Evolutionary conservation across 2,797 vertebrate species (phyloP), one percentile per base, ranked within the genome.

Genomic region (Ceyx erithaca): DNA sequence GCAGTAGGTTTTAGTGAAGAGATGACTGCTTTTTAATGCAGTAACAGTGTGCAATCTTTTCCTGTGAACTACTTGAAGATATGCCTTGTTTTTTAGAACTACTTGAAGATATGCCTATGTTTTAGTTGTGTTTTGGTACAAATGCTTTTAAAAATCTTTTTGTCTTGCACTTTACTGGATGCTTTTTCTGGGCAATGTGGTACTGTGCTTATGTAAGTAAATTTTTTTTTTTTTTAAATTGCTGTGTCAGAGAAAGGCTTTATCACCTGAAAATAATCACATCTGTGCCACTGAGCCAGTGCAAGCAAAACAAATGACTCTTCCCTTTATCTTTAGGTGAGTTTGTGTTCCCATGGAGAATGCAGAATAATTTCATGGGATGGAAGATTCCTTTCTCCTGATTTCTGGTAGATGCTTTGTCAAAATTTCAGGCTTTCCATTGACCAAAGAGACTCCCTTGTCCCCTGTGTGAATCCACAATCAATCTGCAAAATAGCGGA

Each of bases 191-290:
- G 43, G 55, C 31, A 51, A 20, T 63, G 68, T 28, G 3, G 52
- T 66, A 37, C 48, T 83, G 48, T 79, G 69, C 88, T 90, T 86
- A 77, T 69, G 49, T 48, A 57, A 73, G 67, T 12, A 52, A 28
- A 35, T 6, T 14, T 37, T 6, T 14, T 40, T 37, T 37, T 37
- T 40, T 40, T 40, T 40, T 40, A 40, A 40, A 40, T 40, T 31
- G 89, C 57, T 40, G 77, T 83, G 40, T 89, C 75, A 71, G 67
- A 76, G 54, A 21, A 37, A 41, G 69, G 71, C 77, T 89, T 96
- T 96, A 93, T 95, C 87, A 93, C 57, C 72, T 66, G 35, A 49
- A 81, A 80, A 68, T 25, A 62, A 78, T 80, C 58, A 49, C 61
- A 64, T 67, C 71, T 68, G 63, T 45, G 62, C 77, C 48, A n/a